Conservation (phyloP, 2,797 vertebrate genomes). For the Coccyzus lansbergi region DNA sequence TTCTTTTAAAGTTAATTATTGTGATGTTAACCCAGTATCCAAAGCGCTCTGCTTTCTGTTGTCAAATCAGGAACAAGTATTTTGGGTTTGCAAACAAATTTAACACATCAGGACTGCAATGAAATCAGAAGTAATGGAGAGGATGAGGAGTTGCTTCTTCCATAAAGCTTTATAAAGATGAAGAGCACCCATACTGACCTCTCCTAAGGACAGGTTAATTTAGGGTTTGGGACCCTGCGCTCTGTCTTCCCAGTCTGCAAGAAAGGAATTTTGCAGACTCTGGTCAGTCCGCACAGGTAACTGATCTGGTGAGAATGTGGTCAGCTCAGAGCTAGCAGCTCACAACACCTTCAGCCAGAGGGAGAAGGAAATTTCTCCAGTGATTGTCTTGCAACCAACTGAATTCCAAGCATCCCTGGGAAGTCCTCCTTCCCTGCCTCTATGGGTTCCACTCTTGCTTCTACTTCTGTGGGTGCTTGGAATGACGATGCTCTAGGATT, state of each 20-base stretch:
- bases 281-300: not conserved
- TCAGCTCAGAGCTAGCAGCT: not conserved
- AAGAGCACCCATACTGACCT: not conserved
- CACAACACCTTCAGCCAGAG: not conserved
- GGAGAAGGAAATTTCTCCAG: not conserved
- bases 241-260: not conserved
- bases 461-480: not conserved
- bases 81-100: slow-evolving; percentile 23
- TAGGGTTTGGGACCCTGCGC: not conserved
- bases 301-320: not conserved
- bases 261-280: not conserved
- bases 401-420: not conserved
- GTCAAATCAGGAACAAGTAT: not conserved
- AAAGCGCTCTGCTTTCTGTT: not conserved
- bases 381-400: not conserved
- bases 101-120: not conserved
- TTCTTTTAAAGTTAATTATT: slow-evolving; percentile 11
- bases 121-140: not conserved
- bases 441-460: rapidly evolving
- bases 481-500: not conserved
- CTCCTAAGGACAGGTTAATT: not conserved
- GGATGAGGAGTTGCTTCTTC: not conserved
- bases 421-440: not conserved
- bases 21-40: not conserved
- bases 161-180: not conserved